These are phyloP conservation scores for Druon quercuslanigerum DNA, from an alignment of 1,140 invertebrate genomes.

Conservation along the genomic window DNA sequence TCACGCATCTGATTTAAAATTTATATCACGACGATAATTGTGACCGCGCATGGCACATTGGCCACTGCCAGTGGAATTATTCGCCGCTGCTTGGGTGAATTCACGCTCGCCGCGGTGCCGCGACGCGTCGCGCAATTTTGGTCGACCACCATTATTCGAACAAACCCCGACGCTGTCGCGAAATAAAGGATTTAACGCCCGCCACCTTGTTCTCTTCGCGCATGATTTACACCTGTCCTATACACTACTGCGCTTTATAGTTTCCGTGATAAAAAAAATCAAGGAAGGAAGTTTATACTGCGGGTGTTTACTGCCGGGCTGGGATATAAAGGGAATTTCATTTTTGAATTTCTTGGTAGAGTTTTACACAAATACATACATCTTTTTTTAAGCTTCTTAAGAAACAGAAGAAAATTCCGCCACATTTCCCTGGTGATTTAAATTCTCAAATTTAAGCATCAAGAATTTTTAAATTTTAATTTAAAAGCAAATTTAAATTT, in stretches of 20 bases:
- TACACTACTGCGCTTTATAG: slow-evolving; percentile 1
- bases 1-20: slow-evolving; percentile 46
- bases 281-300: no score
- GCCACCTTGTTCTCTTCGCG: slow-evolving; percentile 12
- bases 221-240: slow-evolving; percentile 21
- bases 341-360: no score
- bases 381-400: no score
- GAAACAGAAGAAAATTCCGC: no score
- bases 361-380: no score
- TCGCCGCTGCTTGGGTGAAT: slow-evolving; percentile 9
- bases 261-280: neutral
- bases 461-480: no score
- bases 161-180: slow-evolving; percentile 12
- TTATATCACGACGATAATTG: slow-evolving; percentile 40
- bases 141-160: slow-evolving; percentile 18
- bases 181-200: slow-evolving; percentile 15
- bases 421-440: no score
- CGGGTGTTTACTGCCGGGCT: no score
- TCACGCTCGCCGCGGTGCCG: neutral
- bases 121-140: neutral
- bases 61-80: neutral
- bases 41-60: neutral
- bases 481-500: no score
- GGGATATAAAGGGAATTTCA: no score
- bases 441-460: no score